These are phyloP conservation scores for Sclerurus mexicanus DNA, from an alignment of 2,113 vertebrate genomes.

Conservation along the genomic window DNA sequence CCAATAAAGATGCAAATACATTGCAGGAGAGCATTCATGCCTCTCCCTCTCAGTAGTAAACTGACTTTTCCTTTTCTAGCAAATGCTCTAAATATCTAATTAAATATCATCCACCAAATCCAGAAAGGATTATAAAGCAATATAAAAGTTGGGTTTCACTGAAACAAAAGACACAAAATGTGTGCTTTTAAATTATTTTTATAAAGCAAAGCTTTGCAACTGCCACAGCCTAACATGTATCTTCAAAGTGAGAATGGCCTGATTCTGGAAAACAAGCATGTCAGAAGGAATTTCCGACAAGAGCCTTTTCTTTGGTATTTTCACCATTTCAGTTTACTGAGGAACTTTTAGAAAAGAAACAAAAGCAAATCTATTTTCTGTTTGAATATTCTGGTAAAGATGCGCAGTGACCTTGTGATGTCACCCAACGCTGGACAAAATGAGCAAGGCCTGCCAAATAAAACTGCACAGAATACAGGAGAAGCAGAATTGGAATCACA, in stretches of 20 bases:
- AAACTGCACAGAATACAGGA: background rate
- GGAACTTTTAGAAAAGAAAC: background rate
- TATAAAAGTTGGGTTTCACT: background rate
- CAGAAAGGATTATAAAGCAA: background rate
- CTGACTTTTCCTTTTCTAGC: background rate
- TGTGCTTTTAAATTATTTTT: background rate
- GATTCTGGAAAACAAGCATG: background rate
- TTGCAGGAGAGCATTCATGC: background rate
- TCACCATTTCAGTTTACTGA: background rate
- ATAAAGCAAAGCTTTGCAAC: background rate
- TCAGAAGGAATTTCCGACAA: background rate
- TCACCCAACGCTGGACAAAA: background rate
- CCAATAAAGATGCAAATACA: background rate
- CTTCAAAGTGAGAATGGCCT: background rate
- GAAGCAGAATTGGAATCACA: background rate
- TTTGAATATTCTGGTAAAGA: slow-evolving; percentile 16
- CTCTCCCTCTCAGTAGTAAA: background rate
- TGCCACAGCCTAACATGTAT: background rate
- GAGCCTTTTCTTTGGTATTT: background rate
- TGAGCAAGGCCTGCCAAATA: background rate
- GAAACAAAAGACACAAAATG: background rate
- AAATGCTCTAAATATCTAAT: background rate
- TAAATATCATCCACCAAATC: background rate
- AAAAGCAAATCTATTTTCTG: background rate
- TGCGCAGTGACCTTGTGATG: background rate